A percentile compares a stretch with the other conserved stretches of the same genome.
These are phyloP conservation scores for Seladonia tumulorum DNA, from an alignment of 2,888 invertebrate species.

Conservation along the genomic window DNA sequence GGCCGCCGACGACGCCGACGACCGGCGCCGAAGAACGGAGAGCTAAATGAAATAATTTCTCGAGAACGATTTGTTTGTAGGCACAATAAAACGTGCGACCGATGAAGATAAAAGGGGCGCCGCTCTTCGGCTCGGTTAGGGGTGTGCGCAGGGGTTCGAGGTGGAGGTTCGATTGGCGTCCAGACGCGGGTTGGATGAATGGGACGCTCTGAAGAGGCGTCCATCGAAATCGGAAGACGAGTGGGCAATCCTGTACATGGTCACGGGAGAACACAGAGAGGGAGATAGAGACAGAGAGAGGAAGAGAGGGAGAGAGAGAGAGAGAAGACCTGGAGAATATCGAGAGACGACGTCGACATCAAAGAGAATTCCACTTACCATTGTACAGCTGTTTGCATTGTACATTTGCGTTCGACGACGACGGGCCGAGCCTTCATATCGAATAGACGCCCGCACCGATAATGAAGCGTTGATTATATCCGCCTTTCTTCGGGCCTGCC, in stretches of 20 bases:
- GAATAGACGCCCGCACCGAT: constrained; percentile 27
- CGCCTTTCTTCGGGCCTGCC: constrained; percentile 13
- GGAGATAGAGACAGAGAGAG: too few relatives aligned
- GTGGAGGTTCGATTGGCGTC: constrained; percentile 54
- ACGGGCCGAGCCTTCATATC: constrained; percentile 9
- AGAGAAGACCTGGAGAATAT: constrained; percentile 67
- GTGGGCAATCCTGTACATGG: constrained; percentile 67
- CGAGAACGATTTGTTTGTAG: constrained; percentile 52
- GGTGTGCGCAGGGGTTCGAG: not conserved
- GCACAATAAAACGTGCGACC: constrained; percentile 52
- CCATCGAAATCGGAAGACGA: constrained; percentile 72
- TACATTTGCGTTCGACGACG: constrained; percentile 64
- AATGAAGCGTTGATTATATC: constrained; percentile 38
- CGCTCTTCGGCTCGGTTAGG: not conserved
- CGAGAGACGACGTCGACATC: constrained; percentile 63
- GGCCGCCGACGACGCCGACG: not conserved
- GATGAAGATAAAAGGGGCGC: constrained; percentile 54
- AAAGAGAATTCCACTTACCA: constrained; percentile 68
- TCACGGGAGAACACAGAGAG: constrained; percentile 38
- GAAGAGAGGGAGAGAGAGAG: not conserved
- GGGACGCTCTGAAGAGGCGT: constrained; percentile 67
- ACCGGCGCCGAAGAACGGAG: not conserved
- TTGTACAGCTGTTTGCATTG: constrained; percentile 66
- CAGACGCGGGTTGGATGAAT: constrained; percentile 64
- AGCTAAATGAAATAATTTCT: constrained; percentile 69